Evolutionary conservation across 92 coral and sea anemone species (phyloP).

Genomic region (Siderastrea siderea): DNA sequence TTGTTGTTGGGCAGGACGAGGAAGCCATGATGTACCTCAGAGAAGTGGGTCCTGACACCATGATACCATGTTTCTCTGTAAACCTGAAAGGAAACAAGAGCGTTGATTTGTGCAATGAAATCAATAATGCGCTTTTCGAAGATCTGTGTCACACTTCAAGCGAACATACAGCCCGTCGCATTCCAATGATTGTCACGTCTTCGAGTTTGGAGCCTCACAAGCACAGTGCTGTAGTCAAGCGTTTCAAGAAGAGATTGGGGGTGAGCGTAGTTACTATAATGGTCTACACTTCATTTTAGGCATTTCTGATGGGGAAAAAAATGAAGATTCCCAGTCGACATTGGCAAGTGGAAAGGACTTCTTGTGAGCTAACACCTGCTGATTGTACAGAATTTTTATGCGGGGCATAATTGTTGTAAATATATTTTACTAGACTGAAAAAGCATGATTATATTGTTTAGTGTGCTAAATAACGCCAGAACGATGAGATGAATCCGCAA

Average conservation of each 20-base stretch:
- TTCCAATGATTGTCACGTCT: constrained; percentile 71
- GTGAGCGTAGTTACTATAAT: constrained; percentile 21
- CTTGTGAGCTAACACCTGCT: too few relatives aligned
- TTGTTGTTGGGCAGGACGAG: constrained; percentile 35
- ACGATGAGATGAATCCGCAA: too few relatives aligned
- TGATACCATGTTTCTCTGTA: constrained; percentile 71
- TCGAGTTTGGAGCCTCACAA: constrained; percentile 55
- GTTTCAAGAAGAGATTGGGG: constrained; percentile 68
- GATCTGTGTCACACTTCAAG: constrained; percentile 36
- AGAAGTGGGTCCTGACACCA: constrained; percentile 76
- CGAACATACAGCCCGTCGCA: constrained; percentile 51
- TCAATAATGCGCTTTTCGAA: constrained; percentile 35
- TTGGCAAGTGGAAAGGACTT: too few relatives aligned
- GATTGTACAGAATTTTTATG: too few relatives aligned
- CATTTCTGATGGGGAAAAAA: too few relatives aligned
- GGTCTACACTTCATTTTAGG: too few relatives aligned
- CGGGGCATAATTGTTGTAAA: too few relatives aligned
- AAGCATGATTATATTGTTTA: too few relatives aligned
- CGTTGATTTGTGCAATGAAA: constrained; percentile 43
- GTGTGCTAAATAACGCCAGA: too few relatives aligned
- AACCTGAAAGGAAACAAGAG: constrained; percentile 61
- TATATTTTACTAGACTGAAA: too few relatives aligned
- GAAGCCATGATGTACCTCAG: constrained; percentile 64
- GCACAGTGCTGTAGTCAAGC: constrained; percentile 49
- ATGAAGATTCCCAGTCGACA: too few relatives aligned